These are phyloP conservation scores for Clamator glandarius DNA, from an alignment of 2,797 vertebrate species.

Conservation along the genomic window DNA sequence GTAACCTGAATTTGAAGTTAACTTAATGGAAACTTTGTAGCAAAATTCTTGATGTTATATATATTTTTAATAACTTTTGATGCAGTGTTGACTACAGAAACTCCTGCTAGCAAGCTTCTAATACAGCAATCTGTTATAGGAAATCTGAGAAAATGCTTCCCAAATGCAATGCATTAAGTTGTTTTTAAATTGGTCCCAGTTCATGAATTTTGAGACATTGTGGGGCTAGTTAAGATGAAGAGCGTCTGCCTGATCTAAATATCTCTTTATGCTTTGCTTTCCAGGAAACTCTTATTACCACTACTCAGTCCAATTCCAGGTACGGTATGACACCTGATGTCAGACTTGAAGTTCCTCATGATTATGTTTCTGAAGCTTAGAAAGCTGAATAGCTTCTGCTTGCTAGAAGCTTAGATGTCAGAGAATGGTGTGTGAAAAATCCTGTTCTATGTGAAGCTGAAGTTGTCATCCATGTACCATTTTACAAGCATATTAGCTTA, in stretches of 20 bases:
- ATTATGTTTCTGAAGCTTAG: background rate
- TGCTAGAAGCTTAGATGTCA: background rate
- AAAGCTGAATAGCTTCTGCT: background rate
- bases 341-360: background rate
- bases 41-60: background rate
- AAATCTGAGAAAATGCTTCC: background rate
- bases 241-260: background rate
- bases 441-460: background rate
- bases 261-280: slow-evolving; percentile 49
- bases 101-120: background rate
- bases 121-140: background rate
- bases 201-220: background rate
- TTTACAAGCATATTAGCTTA: background rate
- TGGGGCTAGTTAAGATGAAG: background rate
- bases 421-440: background rate
- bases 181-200: background rate
- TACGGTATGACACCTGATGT: slow-evolving; percentile 53
- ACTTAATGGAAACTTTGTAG: background rate
- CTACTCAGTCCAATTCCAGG: slow-evolving; percentile 80
- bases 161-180: background rate
- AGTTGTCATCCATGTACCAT: background rate
- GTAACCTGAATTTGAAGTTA: background rate
- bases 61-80: background rate
- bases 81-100: background rate
- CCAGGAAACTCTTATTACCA: slow-evolving; percentile 85